A percentile compares a stretch with the other conserved stretches of the same genome.
These are phyloP conservation scores for Diplolepis rosae DNA, from an alignment of 2,888 invertebrate species.

Conservation along the genomic window DNA sequence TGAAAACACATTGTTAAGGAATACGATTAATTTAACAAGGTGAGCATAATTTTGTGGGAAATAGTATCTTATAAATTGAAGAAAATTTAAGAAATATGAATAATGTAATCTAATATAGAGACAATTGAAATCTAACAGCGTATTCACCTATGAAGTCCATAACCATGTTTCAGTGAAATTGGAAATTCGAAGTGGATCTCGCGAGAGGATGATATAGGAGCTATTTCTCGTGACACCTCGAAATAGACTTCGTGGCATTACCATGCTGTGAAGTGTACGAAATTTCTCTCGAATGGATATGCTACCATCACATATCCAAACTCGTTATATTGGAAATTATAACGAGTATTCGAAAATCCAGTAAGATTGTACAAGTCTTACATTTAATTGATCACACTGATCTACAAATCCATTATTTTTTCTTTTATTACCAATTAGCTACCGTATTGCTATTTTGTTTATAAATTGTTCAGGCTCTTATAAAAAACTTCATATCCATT, in stretches of 20 bases:
- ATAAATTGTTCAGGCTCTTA: no score
- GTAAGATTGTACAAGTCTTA: neutral
- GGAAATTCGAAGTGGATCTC: slow-evolving; percentile 66
- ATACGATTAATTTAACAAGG: no score
- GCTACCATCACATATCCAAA: slow-evolving; percentile 46
- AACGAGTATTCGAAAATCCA: slow-evolving; percentile 39
- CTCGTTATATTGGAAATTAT: slow-evolving; percentile 56
- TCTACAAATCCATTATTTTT: no score
- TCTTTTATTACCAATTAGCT: no score
- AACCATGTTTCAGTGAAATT: slow-evolving; percentile 58
- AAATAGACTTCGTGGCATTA: slow-evolving; percentile 66
- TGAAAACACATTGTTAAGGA: no score
- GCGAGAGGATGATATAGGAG: slow-evolving; percentile 66
- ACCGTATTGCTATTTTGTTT: no score
- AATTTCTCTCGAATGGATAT: slow-evolving; percentile 55
- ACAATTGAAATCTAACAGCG: neutral
- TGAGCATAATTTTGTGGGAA: no score
- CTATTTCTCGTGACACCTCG: slow-evolving; percentile 67
- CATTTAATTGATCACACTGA: no score
- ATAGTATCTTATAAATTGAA: slow-evolving; percentile 15
- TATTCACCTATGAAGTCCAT: slow-evolving; percentile 35
- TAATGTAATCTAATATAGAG: slow-evolving; percentile 36
- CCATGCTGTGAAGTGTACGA: slow-evolving; percentile 52
- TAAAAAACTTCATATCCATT: no score
- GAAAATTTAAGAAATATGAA: slow-evolving; percentile 35